Base-by-base conservation (phyloP, 1,140 invertebrate species). In the Megalopta genalis region DNA sequence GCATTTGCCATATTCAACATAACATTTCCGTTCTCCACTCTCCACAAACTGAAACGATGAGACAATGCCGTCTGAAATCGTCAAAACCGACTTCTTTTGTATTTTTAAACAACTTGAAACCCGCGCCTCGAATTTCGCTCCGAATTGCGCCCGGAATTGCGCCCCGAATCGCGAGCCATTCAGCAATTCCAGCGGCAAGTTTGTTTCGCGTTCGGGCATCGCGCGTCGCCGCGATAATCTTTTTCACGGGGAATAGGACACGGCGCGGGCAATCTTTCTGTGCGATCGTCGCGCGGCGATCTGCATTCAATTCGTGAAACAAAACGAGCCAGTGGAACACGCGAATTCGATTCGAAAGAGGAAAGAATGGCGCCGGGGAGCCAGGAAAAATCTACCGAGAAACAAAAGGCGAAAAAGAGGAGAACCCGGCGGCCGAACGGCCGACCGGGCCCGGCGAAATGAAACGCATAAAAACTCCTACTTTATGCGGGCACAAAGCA, bases 381-480 rank as follows among this genome's bases (percentile, higher is more conserved):
- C 8, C 54, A 21, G 18, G 57, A 25, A 59, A 59, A 25, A 59
- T 59, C n/a, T n/a, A 59, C 54, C 1, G 5, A 14, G 12, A 62
- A 62, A 60, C 1, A 27, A 25, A 60, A 10, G 23, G 57, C 23
- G 23, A n/a, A 74, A 74, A 46, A 46, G 14, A 46, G 42, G 42
- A 14, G 42, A 6, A n/a, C n/a, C n/a, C n/a, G n/a, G n/a, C n/a
- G n/a, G n/a, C n/a, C n/a, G n/a, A n/a, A n/a, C n/a, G n/a, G n/a
- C n/a, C n/a, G n/a, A n/a, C n/a, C n/a, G n/a, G n/a, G n/a, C n/a
- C 25, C 14, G 27, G 5, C 25, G 42, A 23, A 64, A 73, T 73
- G 25, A 75, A 75, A 67, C 67, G 64, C 46, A 67, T 37, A 68
- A 37, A 27, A 25, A 52, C 23, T 10, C 46, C 64, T 57, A 39